phyloP scores from a whole-genome alignment of 2,888 invertebrate genomes.

The Hedychridium roseum region DNA sequence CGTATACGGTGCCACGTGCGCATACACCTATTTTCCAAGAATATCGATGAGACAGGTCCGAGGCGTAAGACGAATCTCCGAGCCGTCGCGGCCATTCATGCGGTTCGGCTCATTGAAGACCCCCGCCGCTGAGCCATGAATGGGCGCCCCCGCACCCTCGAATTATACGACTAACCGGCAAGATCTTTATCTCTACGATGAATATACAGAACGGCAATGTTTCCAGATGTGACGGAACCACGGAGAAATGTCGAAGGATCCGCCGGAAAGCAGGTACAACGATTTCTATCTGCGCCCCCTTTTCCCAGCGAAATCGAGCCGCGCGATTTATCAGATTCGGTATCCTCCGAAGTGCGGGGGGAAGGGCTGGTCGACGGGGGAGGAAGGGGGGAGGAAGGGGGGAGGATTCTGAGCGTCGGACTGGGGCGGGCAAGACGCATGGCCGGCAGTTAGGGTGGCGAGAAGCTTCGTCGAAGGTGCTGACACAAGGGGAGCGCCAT shows the following conservation, averaged over 20 bases:
- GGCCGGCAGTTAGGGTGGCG: constrained; percentile 39
- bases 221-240: too few species aligned
- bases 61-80: background rate
- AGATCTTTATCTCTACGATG: constrained; percentile 55
- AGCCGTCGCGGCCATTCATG: constrained; percentile 20
- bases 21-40: background rate
- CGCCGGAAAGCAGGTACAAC: too few species aligned
- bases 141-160: constrained; percentile 37
- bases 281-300: too few species aligned
- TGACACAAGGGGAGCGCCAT: constrained; percentile 51
- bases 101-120: constrained; percentile 26
- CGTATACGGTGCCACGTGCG: background rate
- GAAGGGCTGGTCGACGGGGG: constrained; percentile 42
- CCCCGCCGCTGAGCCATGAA: constrained; percentile 32
- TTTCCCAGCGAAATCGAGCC: too few species aligned
- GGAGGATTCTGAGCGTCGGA: constrained; percentile 30
- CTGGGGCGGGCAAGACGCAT: constrained; percentile 27
- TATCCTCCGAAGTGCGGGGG: too few species aligned
- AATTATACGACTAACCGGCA: constrained; percentile 46
- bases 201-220: too few species aligned
- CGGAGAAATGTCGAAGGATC: too few species aligned
- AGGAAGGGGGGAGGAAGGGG: constrained; percentile 14
- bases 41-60: background rate
- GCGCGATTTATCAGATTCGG: too few species aligned
- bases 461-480: constrained; percentile 50